Base-by-base conservation (phyloP, 2,888 invertebrate genomes). In the Hecatera dysodea region DNA sequence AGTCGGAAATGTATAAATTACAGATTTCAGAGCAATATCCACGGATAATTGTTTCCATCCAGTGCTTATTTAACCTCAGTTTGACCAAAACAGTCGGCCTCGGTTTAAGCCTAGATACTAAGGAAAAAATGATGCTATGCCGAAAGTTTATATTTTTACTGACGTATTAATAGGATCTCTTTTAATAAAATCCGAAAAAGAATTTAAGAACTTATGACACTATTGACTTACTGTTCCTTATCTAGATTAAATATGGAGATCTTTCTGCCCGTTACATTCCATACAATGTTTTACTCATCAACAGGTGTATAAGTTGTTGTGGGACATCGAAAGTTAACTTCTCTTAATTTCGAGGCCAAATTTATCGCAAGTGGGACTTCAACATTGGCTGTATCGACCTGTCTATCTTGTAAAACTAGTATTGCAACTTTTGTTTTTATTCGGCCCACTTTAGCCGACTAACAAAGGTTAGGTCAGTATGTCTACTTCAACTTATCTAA, bases 391-490 rank as follows among this genome's bases (percentile, higher is more conserved):
- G 88, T 89, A 90, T 88, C 90, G 90, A 92, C 92, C 92, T 88
- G 90, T 84, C 88, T 89, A 89, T 93, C 93, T 93, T 87, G 92
- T 91, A 91, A 91, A 94, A 95, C 95, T 93, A 89, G 95, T 93
- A 91, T 88, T 76, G 90, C 92, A 86, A 95, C 95, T 95, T 94
- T 95, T 95, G 91, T 92, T 95, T 94, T 94, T 94, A 90, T 90
- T 90, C 84, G 88, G 85, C 89, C 90, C 88, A 89, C 82, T 89
- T 89, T 81, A 77, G 69, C 70, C 75, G 74, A 76, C 73, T 74
- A 73, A 79, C 81, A 81, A 83, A 87, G 81, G 88, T 81, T 89
- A 89, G 87, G 87, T 90, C 84, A 89, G 83, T 86, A 81, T 85
- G 84, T 78, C 81, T 76, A 64, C 22, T 72, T 74, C 70, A 60